Evolutionary conservation across 35 echinoderm and acorn worm species (phyloP).

Genomic region (Apostichopus californicus): DNA sequence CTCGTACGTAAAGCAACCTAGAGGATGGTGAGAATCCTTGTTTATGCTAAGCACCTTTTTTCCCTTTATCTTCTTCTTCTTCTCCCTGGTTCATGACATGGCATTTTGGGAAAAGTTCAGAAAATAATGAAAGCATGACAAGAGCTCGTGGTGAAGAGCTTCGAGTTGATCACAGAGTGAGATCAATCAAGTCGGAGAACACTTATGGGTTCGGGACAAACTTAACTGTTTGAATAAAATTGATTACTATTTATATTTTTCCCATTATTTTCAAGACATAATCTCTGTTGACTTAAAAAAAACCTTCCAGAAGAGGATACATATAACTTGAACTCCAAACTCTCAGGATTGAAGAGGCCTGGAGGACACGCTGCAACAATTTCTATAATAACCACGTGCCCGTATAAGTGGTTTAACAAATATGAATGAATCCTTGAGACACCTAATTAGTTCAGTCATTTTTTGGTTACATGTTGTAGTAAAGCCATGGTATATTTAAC

Average conservation of each 20-base stretch:
- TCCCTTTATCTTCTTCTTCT: too few relatives aligned
- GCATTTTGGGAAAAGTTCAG: neutral
- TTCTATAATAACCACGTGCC: too few relatives aligned
- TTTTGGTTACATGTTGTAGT: too few relatives aligned
- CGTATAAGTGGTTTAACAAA: too few relatives aligned
- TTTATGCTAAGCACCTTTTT: neutral
- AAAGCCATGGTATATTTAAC: too few relatives aligned
- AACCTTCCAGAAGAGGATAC: neutral
- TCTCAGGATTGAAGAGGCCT: too few relatives aligned
- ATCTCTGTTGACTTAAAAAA: neutral
- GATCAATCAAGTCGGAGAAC: conserved; percentile 4
- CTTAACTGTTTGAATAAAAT: neutral
- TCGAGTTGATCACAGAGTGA: neutral
- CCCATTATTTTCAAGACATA: neutral
- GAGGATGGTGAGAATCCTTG: neutral
- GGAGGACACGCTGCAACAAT: too few relatives aligned
- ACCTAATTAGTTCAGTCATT: too few relatives aligned
- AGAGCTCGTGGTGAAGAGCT: neutral
- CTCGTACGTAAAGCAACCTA: too few relatives aligned
- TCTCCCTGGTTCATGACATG: too few relatives aligned
- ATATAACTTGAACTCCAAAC: too few relatives aligned
- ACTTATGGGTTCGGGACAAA: conserved; percentile 2
- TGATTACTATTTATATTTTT: neutral
- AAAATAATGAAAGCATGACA: conserved; percentile 3
- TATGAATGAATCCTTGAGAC: too few relatives aligned